These are phyloP conservation scores for Sorex araneus DNA, from an alignment of 2,113 vertebrate species.

Conservation along the genomic window DNA sequence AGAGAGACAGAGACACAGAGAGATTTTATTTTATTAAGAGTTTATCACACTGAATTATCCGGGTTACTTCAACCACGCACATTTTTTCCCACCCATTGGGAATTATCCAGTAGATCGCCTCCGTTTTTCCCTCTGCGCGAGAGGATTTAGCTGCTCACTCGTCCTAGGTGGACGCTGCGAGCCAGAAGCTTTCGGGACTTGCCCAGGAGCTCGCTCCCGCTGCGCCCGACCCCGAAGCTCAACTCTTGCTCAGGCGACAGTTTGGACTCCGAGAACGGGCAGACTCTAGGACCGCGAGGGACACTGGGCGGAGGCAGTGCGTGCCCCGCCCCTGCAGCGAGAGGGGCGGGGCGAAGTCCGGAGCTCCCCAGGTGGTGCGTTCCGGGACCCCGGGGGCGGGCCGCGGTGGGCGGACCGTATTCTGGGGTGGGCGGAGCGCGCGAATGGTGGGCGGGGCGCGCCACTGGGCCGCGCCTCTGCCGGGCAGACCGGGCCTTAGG, in stretches of 20 bases:
- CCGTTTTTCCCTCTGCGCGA: not conserved
- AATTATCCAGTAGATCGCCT: not conserved
- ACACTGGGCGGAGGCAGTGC: not conserved
- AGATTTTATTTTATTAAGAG: too few species aligned
- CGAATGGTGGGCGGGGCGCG: not conserved
- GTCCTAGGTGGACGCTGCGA: not conserved
- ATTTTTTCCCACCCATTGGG: not conserved
- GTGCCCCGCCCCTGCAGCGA: not conserved
- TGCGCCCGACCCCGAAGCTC: fast-evolving
- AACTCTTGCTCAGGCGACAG: fast-evolving
- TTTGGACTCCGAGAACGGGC: fast-evolving
- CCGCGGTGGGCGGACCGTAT: not conserved
- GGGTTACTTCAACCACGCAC: not conserved
- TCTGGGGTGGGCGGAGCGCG: not conserved
- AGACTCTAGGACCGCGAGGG: slow-evolving; percentile 68
- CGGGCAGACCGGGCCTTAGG: slow-evolving; percentile 65
- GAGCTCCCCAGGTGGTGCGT: not conserved
- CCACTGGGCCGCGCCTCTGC: not conserved
- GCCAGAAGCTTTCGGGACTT: not conserved
- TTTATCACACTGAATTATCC: too few species aligned
- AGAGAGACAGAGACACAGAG: too few species aligned
- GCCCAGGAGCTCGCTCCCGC: fast-evolving
- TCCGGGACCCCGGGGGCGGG: fast-evolving
- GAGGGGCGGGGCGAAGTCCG: not conserved
- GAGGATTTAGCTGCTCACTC: not conserved